These are phyloP conservation scores for Eriocheir sinensis DNA, from an alignment of 1,140 invertebrate species.

Conservation along the genomic window DNA sequence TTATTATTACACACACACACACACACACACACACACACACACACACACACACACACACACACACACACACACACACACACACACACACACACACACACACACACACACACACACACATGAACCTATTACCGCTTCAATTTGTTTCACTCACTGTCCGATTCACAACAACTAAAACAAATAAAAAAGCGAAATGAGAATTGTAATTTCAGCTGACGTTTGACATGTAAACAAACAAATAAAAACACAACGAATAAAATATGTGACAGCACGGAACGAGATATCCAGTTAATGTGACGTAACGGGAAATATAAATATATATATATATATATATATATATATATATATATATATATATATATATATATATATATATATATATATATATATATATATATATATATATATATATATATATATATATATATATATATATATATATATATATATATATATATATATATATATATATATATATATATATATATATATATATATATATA, in stretches of 20 bases:
- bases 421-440: slow-evolving; percentile 49
- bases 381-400: slow-evolving; percentile 39
- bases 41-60: background rate
- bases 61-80: background rate
- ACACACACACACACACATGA: background rate
- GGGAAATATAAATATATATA: background rate
- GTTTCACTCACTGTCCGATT: background rate
- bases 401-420: background rate
- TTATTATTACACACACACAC: background rate
- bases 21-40: background rate
- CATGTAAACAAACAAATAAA: no score
- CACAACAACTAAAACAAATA: no score
- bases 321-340: slow-evolving; percentile 41
- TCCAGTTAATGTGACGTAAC: background rate
- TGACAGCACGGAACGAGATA: background rate
- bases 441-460: slow-evolving; percentile 45
- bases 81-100: background rate
- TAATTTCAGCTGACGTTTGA: no score
- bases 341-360: slow-evolving; percentile 40
- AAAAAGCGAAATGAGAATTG: no score
- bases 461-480: slow-evolving; percentile 45
- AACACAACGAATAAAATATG: no score
- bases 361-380: slow-evolving; percentile 26
- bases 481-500: slow-evolving; percentile 48
- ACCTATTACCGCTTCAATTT: background rate